A percentile compares a stretch with the other conserved stretches of the same genome.
Conservation (phyloP, 1,140 invertebrate species). For the Agraylea sexmaculata region DNA sequence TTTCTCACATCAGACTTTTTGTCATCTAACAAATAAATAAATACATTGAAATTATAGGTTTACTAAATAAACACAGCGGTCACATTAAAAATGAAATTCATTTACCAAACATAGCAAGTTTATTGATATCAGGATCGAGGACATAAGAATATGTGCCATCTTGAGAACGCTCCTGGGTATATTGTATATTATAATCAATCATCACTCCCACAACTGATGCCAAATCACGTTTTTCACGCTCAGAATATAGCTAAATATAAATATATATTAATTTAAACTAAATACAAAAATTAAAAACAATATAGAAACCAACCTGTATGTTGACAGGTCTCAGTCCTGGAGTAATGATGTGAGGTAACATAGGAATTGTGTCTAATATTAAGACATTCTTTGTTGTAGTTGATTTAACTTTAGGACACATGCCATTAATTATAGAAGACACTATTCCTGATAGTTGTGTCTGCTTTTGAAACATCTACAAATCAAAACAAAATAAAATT, state of each 20-base stretch:
- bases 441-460: conserved; percentile 46
- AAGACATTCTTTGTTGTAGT: conserved; percentile 44
- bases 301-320: conserved; percentile 29
- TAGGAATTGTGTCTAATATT: conserved; percentile 60
- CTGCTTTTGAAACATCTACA: conserved; percentile 45
- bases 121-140: conserved; percentile 63
- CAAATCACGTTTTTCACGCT: conserved; percentile 62
- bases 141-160: conserved; percentile 73
- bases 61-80: not conserved
- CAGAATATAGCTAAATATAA: conserved; percentile 58
- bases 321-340: conserved; percentile 68
- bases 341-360: conserved; percentile 61
- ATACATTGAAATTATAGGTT: too few relatives aligned
- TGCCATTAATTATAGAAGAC: conserved; percentile 47
- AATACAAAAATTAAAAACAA: conserved; percentile 8
- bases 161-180: conserved; percentile 61
- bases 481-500: conserved; percentile 13
- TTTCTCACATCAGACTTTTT: conserved; percentile 17
- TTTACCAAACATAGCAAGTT: conserved; percentile 30
- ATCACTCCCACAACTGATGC: conserved; percentile 65
- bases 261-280: conserved; percentile 1
- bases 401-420: conserved; percentile 46
- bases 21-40: conserved; percentile 18
- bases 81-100: not conserved
- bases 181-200: conserved; percentile 81